Evolutionary conservation across 2,888 invertebrate genomes (phyloP).

Genomic region (Beris chalybata): DNA sequence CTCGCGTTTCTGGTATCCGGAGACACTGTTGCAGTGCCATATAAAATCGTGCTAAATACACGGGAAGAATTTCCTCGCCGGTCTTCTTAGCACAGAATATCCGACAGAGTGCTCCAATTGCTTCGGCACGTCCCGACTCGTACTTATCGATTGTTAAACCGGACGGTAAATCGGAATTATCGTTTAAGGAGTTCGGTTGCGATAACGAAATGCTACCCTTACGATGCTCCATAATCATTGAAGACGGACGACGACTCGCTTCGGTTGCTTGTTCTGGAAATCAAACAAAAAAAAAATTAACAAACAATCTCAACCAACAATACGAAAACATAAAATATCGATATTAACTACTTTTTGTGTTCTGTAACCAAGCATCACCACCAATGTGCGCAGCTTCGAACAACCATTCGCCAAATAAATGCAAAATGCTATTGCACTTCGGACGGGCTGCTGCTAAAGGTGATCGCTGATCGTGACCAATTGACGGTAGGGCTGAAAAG

Average conservation of each 20-base stretch:
- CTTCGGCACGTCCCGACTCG: constrained; percentile 88
- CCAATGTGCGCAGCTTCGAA: constrained; percentile 95
- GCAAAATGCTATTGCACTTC: constrained; percentile 92
- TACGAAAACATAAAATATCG: constrained; percentile 15
- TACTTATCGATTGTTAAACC: constrained; percentile 76
- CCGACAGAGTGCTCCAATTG: constrained; percentile 91
- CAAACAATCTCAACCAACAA: constrained; percentile 5
- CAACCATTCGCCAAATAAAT: constrained; percentile 94
- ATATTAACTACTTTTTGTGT: constrained; percentile 59
- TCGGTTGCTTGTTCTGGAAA: constrained; percentile 56
- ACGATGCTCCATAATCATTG: constrained; percentile 65
- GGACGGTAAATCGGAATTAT: constrained; percentile 68
- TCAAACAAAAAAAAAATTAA: not conserved
- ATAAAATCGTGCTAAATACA: constrained; percentile 92
- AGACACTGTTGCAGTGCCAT: constrained; percentile 88
- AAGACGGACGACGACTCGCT: constrained; percentile 65
- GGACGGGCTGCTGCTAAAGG: constrained; percentile 78
- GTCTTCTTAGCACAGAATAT: constrained; percentile 96
- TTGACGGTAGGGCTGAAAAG: constrained; percentile 64
- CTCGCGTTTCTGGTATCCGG: constrained; percentile 65
- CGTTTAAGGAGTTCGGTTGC: constrained; percentile 66
- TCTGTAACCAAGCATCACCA: constrained; percentile 65
- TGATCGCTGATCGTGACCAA: constrained; percentile 64
- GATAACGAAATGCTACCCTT: constrained; percentile 62
- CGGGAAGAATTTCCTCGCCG: constrained; percentile 88